Evolutionary conservation across 2,888 invertebrate species (phyloP).

Genomic region (Acrobeloides nanus): DNA sequence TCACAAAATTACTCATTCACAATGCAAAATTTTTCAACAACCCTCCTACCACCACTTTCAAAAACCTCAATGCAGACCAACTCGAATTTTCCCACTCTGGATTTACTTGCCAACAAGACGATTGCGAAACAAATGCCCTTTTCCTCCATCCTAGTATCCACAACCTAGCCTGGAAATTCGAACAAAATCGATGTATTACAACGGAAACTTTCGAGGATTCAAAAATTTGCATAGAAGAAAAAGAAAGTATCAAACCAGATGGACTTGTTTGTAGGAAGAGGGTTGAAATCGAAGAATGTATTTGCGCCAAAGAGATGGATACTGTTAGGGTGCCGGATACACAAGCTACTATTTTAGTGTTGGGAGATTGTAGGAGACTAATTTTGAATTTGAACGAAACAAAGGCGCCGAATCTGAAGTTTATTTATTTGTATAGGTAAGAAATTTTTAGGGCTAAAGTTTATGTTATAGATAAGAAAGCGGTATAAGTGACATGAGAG

Average conservation of each 20-base stretch:
- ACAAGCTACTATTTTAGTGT: constrained; percentile 16
- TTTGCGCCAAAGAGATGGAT: constrained; percentile 15
- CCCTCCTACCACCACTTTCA: constrained; percentile 11
- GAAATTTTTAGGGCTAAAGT: no score
- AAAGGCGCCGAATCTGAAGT: no score
- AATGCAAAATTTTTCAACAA: constrained; percentile 9
- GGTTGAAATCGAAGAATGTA: constrained; percentile 22
- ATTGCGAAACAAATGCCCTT: constrained; percentile 21
- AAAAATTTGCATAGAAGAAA: constrained; percentile 14
- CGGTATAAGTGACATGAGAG: no score
- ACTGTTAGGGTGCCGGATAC: constrained; percentile 6
- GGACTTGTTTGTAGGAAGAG: constrained; percentile 18
- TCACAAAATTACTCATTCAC: constrained; percentile 13
- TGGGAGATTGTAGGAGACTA: constrained; percentile 22
- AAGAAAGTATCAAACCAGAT: constrained; percentile 6
- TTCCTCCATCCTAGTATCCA: constrained; percentile 21
- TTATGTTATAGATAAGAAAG: no score
- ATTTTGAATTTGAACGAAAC: no score
- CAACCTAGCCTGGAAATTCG: constrained; percentile 23
- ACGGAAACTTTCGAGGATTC: neutral
- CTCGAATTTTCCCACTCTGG: constrained; percentile 15
- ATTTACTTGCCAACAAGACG: constrained; percentile 12
- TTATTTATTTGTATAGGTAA: no score
- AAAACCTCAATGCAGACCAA: constrained; percentile 8
- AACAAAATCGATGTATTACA: constrained; percentile 18